Evolutionary conservation across 2,113 vertebrate genomes (phyloP), one percentile per base, ranked within the genome.

Genomic region (Chionodraco myersi): DNA sequence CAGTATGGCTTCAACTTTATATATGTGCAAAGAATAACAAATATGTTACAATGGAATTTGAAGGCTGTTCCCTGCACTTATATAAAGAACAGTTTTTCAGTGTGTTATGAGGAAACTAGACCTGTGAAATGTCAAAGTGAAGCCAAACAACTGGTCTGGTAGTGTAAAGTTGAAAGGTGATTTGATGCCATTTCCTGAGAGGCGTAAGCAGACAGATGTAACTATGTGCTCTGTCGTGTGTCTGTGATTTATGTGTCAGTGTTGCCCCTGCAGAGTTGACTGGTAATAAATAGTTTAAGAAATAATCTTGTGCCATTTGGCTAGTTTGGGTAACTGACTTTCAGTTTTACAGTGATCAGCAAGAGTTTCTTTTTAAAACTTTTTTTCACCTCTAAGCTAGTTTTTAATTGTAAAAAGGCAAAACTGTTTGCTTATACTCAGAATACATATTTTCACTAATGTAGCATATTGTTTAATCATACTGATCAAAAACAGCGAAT

Each of bases 171-270:
- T 81, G 53, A 79, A 75, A 85, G 80, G 79, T 67, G 61, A 57
- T 61, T 75, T 80, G 71, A 66, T 64, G 79, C 62, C 66, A 71
- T 90, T 83, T 88, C 88, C 88, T 78, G 80, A 63, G 75, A 63
- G 73, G 78, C 68, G 81, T 45, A 61, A 44, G 72, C 53, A 68
- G 52, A 68, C 48, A 64, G 53, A 78, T 45, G 63, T 36, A 61
- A 53, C 44, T 71, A 56, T 45, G 59, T 58, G 59, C n/a, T 71
- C 83, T 72, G 82, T 2, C 10, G 57, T 72, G 68, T 75, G 80
- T 81, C 34, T 53, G 14, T 6, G 34, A 64, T 54, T 47, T 59
- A 57, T 26, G 77, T 64, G 78, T 79, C 26, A 1, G 52, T 53
- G 51, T 65, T 58, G 66, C 58, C 44, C 62, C 52, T 23, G 48